These are phyloP conservation scores for Gymnosoma rotundatum DNA, from an alignment of 2,888 invertebrate species.

Conservation along the genomic window DNA sequence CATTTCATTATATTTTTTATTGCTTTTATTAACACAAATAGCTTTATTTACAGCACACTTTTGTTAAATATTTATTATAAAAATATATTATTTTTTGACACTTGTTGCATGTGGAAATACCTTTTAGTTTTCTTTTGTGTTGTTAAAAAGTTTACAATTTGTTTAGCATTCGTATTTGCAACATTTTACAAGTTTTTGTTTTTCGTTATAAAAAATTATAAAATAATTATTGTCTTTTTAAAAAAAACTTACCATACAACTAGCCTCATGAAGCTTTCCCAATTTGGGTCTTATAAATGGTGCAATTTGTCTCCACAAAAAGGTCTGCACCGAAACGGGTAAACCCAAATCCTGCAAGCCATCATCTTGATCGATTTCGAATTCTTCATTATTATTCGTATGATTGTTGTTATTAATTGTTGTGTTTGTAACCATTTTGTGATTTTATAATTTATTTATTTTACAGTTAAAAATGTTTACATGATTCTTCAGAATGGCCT, in stretches of 20 bases:
- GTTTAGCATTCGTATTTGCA: slow-evolving; percentile 58
- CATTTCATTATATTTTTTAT: too few relatives aligned
- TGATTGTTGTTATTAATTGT: slow-evolving; percentile 76
- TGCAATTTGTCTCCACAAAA: slow-evolving; percentile 98
- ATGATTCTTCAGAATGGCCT: slow-evolving; percentile 19
- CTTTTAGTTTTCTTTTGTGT: slow-evolving; percentile 31
- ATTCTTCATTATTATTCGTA: slow-evolving; percentile 78
- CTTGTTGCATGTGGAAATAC: slow-evolving; percentile 34
- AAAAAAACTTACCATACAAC: slow-evolving; percentile 93
- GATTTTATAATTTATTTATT: slow-evolving; percentile 5
- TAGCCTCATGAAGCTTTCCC: slow-evolving; percentile 97
- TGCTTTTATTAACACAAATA: slow-evolving; percentile 67
- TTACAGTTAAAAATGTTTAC: not conserved
- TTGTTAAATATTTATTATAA: slow-evolving; percentile 36
- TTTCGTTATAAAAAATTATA: slow-evolving; percentile 14
- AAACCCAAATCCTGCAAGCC: slow-evolving; percentile 89
- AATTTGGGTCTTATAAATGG: slow-evolving; percentile 97
- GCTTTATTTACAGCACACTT: slow-evolving; percentile 74
- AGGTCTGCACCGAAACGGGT: slow-evolving; percentile 97
- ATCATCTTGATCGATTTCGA: slow-evolving; percentile 84
- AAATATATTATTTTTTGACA: slow-evolving; percentile 49
- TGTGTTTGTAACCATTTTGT: slow-evolving; percentile 74
- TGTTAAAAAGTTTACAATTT: slow-evolving; percentile 31
- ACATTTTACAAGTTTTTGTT: slow-evolving; percentile 60
- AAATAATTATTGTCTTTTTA: not conserved